Evolutionary conservation across 1,140 invertebrate species (phyloP).

Genomic region (Pseudomyrmex dendroicus): DNA sequence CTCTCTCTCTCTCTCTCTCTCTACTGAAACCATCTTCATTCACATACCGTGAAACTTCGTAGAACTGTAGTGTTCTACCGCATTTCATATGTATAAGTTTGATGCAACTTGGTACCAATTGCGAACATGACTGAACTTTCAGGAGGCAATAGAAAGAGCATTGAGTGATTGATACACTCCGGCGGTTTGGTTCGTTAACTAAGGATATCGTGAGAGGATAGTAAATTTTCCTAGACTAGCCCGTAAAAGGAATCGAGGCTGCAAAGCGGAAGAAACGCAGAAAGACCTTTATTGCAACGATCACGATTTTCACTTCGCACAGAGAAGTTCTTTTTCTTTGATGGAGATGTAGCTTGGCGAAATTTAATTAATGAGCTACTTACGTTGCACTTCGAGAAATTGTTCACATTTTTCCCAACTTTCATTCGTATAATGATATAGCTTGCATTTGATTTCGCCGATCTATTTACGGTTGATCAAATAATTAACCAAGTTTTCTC

Average conservation of each 20-base stretch:
- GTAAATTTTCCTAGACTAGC: slow-evolving; percentile 49
- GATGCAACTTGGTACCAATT: slow-evolving; percentile 25
- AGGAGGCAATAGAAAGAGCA: neutral
- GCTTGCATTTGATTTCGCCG: neutral
- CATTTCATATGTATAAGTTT: slow-evolving; percentile 68
- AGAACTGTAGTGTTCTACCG: neutral
- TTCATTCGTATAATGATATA: neutral
- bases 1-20: neutral
- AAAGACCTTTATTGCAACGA: slow-evolving; percentile 19
- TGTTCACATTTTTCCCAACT: neutral
- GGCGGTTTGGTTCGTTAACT: slow-evolving; percentile 55
- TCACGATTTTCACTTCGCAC: slow-evolving; percentile 19
- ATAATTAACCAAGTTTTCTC: neutral
- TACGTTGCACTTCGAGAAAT: neutral
- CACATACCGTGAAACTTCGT: neutral
- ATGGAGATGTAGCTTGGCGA: neutral
- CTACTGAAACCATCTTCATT: slow-evolving; percentile 1
- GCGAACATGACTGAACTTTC: slow-evolving; percentile 55
- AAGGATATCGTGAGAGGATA: slow-evolving; percentile 39
- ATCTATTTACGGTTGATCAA: neutral
- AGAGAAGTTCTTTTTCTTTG: neutral
- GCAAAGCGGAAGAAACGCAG: slow-evolving; percentile 30
- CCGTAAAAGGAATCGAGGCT: slow-evolving; percentile 23
- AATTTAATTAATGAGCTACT: slow-evolving; percentile 11
- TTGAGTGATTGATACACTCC: slow-evolving; percentile 66